A percentile compares a stretch with the other conserved stretches of the same genome.
Evolutionary conservation across 2,113 vertebrate species (phyloP).

Genomic region (Lycaon pictus): DNA sequence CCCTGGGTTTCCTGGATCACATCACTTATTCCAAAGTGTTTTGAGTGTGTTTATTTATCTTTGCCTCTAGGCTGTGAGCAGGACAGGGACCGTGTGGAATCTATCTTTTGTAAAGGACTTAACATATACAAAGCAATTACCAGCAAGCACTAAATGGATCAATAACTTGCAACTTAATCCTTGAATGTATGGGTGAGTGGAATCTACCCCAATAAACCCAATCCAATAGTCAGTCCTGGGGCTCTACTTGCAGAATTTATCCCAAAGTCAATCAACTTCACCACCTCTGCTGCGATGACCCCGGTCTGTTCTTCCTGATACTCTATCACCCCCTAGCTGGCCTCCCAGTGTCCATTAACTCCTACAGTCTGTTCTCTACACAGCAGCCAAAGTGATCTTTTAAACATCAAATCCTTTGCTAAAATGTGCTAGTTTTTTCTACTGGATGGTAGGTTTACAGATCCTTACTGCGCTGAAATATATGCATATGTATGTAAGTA

Average conservation of each 20-base stretch:
- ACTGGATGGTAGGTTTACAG: not conserved
- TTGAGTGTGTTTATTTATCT: not conserved
- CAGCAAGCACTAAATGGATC: not conserved
- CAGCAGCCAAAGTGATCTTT: not conserved
- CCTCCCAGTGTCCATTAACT: not conserved
- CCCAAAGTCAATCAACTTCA: not conserved
- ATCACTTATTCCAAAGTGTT: not conserved
- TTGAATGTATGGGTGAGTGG: not conserved
- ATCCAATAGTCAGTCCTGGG: not conserved
- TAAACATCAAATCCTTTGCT: not conserved
- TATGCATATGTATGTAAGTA: not conserved
- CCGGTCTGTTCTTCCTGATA: not conserved
- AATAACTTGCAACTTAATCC: no score
- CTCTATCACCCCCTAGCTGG: not conserved
- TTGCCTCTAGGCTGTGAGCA: not conserved
- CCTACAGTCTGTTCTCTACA: not conserved
- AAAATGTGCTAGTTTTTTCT: not conserved
- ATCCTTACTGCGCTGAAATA: not conserved
- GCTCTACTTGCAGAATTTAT: no score
- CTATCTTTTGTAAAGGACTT: not conserved
- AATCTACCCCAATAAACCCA: not conserved
- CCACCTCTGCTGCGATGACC: not conserved
- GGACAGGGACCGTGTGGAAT: not conserved
- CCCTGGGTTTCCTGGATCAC: not conserved
- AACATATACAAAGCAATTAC: not conserved